Percentiles rank a stretch among this genome's conserved stretches.
phyloP scores from a whole-genome alignment of 2,113 vertebrate genomes.

The Euleptes europaea region DNA sequence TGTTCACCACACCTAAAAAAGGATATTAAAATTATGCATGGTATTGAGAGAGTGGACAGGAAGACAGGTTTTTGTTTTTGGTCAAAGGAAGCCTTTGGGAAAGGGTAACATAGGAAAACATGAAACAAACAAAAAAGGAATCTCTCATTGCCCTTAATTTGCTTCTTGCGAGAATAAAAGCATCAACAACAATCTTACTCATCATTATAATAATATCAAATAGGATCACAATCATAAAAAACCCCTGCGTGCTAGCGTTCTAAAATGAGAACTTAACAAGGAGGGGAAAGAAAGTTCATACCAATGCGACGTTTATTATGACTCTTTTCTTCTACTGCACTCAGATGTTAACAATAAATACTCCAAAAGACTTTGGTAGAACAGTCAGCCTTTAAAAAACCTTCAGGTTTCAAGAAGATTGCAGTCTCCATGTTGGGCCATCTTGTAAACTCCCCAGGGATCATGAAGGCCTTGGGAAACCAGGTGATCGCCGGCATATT shows the following conservation, averaged over 20 bases:
- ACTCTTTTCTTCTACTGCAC: neutral
- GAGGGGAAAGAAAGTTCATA: neutral
- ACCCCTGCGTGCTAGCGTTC: neutral
- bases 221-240: neutral
- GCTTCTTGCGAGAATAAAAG: neutral
- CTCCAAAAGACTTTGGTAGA: too few species aligned
- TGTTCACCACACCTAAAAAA: too few species aligned
- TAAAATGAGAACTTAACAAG: neutral
- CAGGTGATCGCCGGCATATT: too few species aligned
- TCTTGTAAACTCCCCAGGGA: too few species aligned
- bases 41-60: too few species aligned
- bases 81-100: too few species aligned
- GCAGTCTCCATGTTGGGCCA: too few species aligned
- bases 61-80: too few species aligned
- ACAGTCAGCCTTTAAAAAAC: too few species aligned
- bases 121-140: neutral
- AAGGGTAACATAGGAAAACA: neutral
- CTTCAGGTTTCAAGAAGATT: too few species aligned
- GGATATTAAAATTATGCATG: too few species aligned
- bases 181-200: neutral
- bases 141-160: neutral
- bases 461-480: too few species aligned
- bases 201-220: neutral
- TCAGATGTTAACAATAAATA: neutral
- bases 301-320: neutral